Base-by-base conservation (phyloP, 2,797 vertebrate species). In the Chloroceryle inda region DNA sequence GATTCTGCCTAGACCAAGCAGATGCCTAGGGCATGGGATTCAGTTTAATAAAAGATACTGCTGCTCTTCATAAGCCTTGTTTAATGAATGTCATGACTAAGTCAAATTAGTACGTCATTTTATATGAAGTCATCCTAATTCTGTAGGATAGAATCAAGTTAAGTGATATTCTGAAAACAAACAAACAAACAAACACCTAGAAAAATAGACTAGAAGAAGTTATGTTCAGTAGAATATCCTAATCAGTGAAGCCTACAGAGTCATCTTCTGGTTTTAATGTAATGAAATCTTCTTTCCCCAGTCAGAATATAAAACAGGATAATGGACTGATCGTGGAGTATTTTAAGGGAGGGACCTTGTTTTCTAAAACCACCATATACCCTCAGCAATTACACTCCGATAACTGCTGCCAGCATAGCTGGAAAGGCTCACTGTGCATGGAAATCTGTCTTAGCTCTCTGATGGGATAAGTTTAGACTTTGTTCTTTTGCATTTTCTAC, bases 281-380 rank as follows among this genome's bases (percentile, higher is more conserved):
- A 75, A 83, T n/a, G 35, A 77, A 89, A 77, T 86, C 5, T 62
- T 56, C 62, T 85, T 86, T 85, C 26, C 26, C 27, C 50, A 78
- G 55, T 88, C 61, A 91, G 91, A 94, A 92, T 72, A 55, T 49
- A 49, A 62, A 75, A 44, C 52, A 67, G 59, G 31, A 76, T 49
- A 63, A 72, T 47, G 49, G 59, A 75, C 33, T 86, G 85, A 89
- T 67, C 85, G 75, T 68, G 38, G 66, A 72, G 44, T 88, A 76
- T 53, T 94, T 80, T 58, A 96, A 91, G 85, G 76, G 87, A 92
- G 76, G 85, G 89, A 85, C 89, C 73, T 89, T 69, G 82, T 94
- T 94, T 89, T 53, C 55, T 76, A 49, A 96, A 94, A 81, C 88
- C 79, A 91, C 91, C 42, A 31, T 35, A 73, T 83, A 44, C 69